Evolutionary conservation across 2,113 vertebrate genomes (phyloP), one percentile per base, ranked within the genome.

Genomic region (Argyrosomus japonicus): DNA sequence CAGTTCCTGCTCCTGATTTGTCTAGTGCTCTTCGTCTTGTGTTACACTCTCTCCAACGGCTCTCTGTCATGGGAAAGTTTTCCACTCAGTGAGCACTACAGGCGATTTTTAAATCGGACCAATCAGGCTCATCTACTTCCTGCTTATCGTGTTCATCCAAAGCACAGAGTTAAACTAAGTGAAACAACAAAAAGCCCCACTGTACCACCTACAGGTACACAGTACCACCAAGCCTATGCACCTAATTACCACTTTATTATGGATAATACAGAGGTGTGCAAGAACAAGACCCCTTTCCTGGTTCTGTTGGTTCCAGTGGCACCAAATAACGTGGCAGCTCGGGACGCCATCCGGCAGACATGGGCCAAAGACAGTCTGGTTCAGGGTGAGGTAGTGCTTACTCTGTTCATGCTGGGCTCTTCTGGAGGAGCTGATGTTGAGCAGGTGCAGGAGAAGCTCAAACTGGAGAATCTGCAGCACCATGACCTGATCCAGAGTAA

Each of bases 401-500:
- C 91, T 0, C 75, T 96, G 29, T 96, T 96, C 85, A 47, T 96
- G 45, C 7, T 94, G 0, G 96, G 96, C 0, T 0, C 74, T 0
- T 79, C 88, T 19, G 75, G 79, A 0, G 43, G 0, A 3, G 75
- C 21, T 0, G 3, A 57, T 1, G 56, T 19, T 4, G 2, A 0
- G 27, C 27, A 80, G 53, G 40, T 89, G 65, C 25, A 48, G 15
- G 6, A 74, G 1, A 27, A 68, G 65, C 57, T 96, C 47, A 7
- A 2, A 0, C 83, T 93, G 62, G 96, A 97, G 85, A 95, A 92
- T 32, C 12, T 3, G 0, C 58, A 57, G 4, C 70, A 96, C 85
- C 36, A 47, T 0, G 97, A 97, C n/a, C 43, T 97, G 1, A 79
- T 97, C 19, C 96, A 96, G 87, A 95, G 96, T 40, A 76, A 93